phyloP scores from a whole-genome alignment of 2,888 invertebrate genomes.

The Deilephila elpenor region DNA sequence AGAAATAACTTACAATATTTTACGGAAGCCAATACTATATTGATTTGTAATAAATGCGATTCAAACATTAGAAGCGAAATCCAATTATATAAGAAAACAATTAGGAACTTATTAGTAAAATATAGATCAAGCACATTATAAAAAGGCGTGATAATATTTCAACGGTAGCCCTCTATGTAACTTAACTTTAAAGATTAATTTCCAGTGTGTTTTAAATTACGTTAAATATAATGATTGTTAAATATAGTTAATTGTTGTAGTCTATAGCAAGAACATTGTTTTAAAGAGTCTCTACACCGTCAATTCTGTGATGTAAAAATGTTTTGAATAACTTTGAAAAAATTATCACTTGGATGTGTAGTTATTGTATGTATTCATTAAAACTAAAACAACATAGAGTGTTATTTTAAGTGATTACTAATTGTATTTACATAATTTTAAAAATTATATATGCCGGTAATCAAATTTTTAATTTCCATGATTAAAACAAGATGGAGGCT shows the following conservation, averaged over 20 bases:
- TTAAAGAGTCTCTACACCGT: conserved; percentile 81
- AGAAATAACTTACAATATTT: no score
- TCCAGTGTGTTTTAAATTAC: conserved; percentile 20
- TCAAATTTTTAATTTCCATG: background rate
- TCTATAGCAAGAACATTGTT: conserved; percentile 56
- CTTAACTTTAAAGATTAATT: conserved; percentile 6
- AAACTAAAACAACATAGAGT: conserved; percentile 37
- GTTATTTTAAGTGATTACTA: conserved; percentile 48
- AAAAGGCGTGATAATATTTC: background rate
- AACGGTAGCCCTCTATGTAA: background rate
- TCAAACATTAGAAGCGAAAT: background rate
- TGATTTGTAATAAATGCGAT: background rate
- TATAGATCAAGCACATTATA: background rate
- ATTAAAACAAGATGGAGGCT: background rate
- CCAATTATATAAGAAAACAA: background rate
- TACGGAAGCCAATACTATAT: background rate
- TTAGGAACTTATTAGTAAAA: background rate
- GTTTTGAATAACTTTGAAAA: conserved; percentile 65
- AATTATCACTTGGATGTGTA: conserved; percentile 67
- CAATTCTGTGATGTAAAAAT: conserved; percentile 82
- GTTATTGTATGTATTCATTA: conserved; percentile 52
- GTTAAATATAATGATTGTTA: conserved; percentile 34
- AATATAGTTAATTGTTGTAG: conserved; percentile 61
- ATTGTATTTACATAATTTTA: conserved; percentile 39
- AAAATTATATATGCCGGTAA: conserved; percentile 34